Evolutionary conservation across 1,140 invertebrate species (phyloP).

Genomic region (Musca domestica): DNA sequence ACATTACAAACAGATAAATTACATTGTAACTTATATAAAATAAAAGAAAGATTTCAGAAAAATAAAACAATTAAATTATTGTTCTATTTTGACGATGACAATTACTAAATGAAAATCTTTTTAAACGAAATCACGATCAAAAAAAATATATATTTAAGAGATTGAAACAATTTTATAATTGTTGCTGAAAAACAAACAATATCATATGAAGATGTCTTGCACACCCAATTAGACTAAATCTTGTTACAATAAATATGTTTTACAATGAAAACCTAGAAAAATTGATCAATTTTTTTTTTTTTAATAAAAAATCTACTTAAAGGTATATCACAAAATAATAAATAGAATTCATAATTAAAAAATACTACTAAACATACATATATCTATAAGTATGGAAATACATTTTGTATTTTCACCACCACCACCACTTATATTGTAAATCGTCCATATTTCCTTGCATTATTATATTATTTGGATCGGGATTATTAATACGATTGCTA

Average conservation of each 20-base stretch:
- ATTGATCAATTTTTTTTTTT: conserved; percentile 1
- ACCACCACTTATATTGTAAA: conserved; percentile 53
- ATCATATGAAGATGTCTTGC: too few species aligned
- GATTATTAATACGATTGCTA: conserved; percentile 39
- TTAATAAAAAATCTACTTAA: not conserved
- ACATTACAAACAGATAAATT: not conserved
- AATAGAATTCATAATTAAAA: not conserved
- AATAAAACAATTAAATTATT: not conserved
- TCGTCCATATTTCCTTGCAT: conserved; percentile 53
- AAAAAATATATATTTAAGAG: too few species aligned
- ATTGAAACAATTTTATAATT: too few species aligned
- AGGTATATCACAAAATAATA: conserved; percentile 17
- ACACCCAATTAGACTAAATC: too few species aligned
- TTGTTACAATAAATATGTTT: not conserved
- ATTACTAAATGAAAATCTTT: not conserved
- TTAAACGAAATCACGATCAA: too few species aligned
- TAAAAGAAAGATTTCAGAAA: not conserved
- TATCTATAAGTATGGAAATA: conserved; percentile 1
- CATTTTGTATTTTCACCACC: conserved; percentile 44
- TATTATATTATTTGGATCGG: conserved; percentile 47
- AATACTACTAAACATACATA: not conserved
- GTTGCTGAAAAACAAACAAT: too few species aligned
- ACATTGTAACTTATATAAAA: not conserved
- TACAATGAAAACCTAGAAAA: not conserved
- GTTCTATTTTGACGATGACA: too few species aligned